These are phyloP conservation scores for Coccyzus lansbergi DNA, from an alignment of 2,797 vertebrate genomes.

Conservation along the genomic window DNA sequence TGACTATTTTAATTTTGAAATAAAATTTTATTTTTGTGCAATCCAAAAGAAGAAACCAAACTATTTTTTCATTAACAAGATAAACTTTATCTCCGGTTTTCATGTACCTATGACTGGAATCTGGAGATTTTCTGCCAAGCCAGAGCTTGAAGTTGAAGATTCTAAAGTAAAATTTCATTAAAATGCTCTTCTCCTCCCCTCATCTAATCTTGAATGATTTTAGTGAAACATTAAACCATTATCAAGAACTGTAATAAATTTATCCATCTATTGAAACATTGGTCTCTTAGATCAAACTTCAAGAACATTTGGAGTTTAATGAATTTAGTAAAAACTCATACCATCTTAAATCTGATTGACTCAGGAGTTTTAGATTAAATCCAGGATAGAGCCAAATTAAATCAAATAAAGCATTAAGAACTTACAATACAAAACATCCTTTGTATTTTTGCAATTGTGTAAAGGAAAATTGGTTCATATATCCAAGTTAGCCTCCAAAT, in stretches of 20 bases:
- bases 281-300: conserved; percentile 24
- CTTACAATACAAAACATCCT: conserved; percentile 20
- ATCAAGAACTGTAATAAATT: neutral
- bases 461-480: neutral
- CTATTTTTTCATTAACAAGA: neutral
- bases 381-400: conserved; percentile 26
- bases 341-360: conserved; percentile 47
- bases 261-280: neutral
- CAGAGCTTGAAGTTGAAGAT: neutral
- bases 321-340: conserved; percentile 25
- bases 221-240: neutral
- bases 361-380: conserved; percentile 64
- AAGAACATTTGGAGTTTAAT: conserved; percentile 16
- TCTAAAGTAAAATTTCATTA: neutral
- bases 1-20: neutral
- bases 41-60: neutral
- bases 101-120: neutral
- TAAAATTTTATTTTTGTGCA: neutral
- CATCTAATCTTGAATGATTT: neutral
- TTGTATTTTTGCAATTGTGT: conserved; percentile 18
- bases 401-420: conserved; percentile 47
- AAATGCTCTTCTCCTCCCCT: neutral
- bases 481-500: neutral
- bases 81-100: neutral
- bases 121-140: neutral